Evolutionary conservation across 2,113 vertebrate species (phyloP).

Genomic region (Paratilapia polleni): DNA sequence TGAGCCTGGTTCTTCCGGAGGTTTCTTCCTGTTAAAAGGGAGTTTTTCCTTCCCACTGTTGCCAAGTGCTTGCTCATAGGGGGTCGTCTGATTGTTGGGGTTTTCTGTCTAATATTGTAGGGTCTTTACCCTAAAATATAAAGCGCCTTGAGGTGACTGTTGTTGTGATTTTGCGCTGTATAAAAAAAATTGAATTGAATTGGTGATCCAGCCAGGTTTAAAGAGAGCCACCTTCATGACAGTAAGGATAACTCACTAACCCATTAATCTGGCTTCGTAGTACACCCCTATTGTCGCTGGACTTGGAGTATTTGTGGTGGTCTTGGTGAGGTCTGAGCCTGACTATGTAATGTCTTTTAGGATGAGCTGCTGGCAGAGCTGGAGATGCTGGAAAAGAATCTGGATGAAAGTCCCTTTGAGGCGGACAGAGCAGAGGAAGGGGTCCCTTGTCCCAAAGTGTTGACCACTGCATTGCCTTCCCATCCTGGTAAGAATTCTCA

Average conservation of each 20-base stretch:
- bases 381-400: conserved; percentile 24
- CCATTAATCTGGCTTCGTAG: background rate
- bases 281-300: too few species aligned
- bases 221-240: background rate
- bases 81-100: too few species aligned
- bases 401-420: conserved; percentile 7
- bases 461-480: background rate
- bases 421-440: background rate
- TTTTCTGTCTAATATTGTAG: too few species aligned
- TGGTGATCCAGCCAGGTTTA: background rate
- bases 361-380: conserved; percentile 39
- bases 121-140: too few species aligned
- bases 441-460: background rate
- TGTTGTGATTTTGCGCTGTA: too few species aligned
- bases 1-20: too few species aligned
- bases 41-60: too few species aligned
- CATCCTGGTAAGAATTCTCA: background rate
- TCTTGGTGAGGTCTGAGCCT: background rate
- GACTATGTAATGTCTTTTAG: background rate
- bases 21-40: too few species aligned
- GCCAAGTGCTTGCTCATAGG: too few species aligned
- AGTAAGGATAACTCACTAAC: background rate
- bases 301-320: too few species aligned
- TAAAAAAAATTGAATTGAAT: too few species aligned
- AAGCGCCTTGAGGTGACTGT: too few species aligned